Evolutionary conservation across 2,888 invertebrate genomes (phyloP), one percentile per base, ranked within the genome.

Genomic region (Autographa pulchrina): DNA sequence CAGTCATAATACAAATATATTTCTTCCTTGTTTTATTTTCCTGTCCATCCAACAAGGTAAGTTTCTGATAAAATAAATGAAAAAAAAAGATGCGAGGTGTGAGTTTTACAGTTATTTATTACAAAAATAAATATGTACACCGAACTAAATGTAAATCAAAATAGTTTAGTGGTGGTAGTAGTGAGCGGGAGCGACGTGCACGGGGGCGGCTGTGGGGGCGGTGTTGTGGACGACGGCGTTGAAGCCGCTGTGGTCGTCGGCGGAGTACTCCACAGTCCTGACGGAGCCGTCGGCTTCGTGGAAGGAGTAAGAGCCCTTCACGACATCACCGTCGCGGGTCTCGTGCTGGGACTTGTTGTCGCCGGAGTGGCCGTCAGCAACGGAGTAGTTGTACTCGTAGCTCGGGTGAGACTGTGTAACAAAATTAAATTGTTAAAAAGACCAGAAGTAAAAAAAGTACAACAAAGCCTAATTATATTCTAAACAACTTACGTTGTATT

Each of bases 281-380:
- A 95, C 81, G 83, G 96, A 95, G 77, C 96, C 96, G 74, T 94
- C 95, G 52, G 96, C 93, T 80, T 96, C 96, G 77, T 94, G 93
- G 71, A 96, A 88, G 32, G 93, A 94, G 88, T 96, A 96, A 75
- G 96, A 94, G 65, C 96, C 96, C 86, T 94, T 93, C 72, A 96
- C 96, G 31, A 92, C 94, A 80, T 96, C 94, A 20, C 96, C 96
- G 87, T 95, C 93, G 69, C 92, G 91, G 79, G 91, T 89, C 88
- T 96, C 96, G 64, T 91, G 88, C 84, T 96, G 96, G 82, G 92
- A 92, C 88, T 96, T 96, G 85, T 94, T 91, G 89, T 96, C 96
- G 14, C 96, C 96, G 65, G 95, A 93, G 76, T 96, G 94, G 5
- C 89, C 87, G 72, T 96, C 96, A 74, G 94, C 91, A 0, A 93